These are phyloP conservation scores for Noctua comes DNA, from an alignment of 2,888 invertebrate species.

Conservation along the genomic window DNA sequence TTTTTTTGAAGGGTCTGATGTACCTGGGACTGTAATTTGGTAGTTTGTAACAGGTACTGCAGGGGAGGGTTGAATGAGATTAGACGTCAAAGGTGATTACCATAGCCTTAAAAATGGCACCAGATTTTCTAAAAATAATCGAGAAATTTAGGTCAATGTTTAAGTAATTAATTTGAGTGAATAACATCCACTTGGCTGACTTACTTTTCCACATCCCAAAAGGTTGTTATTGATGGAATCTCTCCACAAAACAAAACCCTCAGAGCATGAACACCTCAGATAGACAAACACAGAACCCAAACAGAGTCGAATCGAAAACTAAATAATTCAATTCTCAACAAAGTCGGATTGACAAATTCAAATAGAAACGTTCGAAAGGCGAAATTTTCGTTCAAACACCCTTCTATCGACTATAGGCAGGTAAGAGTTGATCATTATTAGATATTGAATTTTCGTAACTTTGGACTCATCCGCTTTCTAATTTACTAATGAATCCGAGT, in stretches of 20 bases:
- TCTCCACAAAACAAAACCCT: slow-evolving; percentile 71
- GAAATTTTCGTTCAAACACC: slow-evolving; percentile 67
- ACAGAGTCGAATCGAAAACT: slow-evolving; percentile 87
- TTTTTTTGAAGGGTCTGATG: slow-evolving; percentile 36
- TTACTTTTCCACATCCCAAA: slow-evolving; percentile 54
- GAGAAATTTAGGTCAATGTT: slow-evolving; percentile 2
- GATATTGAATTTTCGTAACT: slow-evolving; percentile 91
- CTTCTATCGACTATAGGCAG: slow-evolving; percentile 83
- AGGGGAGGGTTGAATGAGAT: slow-evolving; percentile 31
- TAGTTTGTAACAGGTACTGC: slow-evolving; percentile 22
- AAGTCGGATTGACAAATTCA: slow-evolving; percentile 88
- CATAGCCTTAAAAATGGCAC: not conserved
- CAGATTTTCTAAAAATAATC: not conserved
- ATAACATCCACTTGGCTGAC: slow-evolving; percentile 39
- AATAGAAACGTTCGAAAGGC: slow-evolving; percentile 74
- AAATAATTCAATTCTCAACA: slow-evolving; percentile 88
- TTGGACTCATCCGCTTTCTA: slow-evolving; percentile 91
- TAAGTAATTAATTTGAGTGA: slow-evolving; percentile 26
- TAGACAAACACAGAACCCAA: slow-evolving; percentile 80
- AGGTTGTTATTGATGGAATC: slow-evolving; percentile 53
- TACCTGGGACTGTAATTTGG: slow-evolving; percentile 22
- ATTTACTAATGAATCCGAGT: slow-evolving; percentile 91
- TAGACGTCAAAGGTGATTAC: not conserved
- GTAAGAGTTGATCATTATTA: slow-evolving; percentile 90
- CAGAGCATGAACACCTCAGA: slow-evolving; percentile 77